Evolutionary conservation across 1,140 invertebrate species (phyloP).

Genomic region (Diploscapter pachys): DNA sequence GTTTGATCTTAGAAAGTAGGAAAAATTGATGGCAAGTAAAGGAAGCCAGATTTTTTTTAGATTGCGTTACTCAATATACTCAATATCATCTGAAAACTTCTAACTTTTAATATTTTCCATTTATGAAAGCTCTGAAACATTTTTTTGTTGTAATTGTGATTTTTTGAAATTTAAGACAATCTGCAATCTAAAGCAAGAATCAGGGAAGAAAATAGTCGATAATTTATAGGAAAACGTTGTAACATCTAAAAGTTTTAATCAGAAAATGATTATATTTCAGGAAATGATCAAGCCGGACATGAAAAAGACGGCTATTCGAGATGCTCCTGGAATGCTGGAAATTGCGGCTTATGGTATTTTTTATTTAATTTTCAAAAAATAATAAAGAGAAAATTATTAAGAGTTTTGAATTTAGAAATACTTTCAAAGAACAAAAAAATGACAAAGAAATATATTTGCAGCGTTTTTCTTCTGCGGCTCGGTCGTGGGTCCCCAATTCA

Average conservation of each 20-base stretch:
- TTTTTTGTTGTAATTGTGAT: too few species aligned
- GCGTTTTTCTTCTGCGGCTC: slow-evolving; percentile 60
- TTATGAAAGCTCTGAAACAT: neutral
- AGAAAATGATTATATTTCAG: slow-evolving; percentile 44
- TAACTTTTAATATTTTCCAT: neutral
- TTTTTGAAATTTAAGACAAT: too few species aligned
- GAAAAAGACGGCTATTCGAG: slow-evolving; percentile 57
- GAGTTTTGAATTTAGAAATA: neutral
- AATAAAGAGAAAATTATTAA: too few species aligned
- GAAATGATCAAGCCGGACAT: slow-evolving; percentile 57
- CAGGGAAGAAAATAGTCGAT: too few species aligned
- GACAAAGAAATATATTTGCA: neutral
- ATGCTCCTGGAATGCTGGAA: slow-evolving; percentile 60
- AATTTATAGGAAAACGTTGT: too few species aligned
- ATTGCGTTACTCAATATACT: neutral
- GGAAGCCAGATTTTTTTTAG: neutral
- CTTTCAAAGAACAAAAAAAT: neutral
- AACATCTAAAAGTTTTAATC: too few species aligned
- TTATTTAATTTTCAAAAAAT: neutral
- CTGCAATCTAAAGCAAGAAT: too few species aligned
- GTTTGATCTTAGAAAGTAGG: neutral
- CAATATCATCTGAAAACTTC: neutral
- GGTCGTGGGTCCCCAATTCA: slow-evolving; percentile 62
- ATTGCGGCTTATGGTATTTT: slow-evolving; percentile 57
- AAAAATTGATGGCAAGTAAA: too few species aligned